A percentile compares a stretch with the other conserved stretches of the same genome.
Conservation (phyloP, 2,888 invertebrate species). For the Drosophila eohydei region DNA sequence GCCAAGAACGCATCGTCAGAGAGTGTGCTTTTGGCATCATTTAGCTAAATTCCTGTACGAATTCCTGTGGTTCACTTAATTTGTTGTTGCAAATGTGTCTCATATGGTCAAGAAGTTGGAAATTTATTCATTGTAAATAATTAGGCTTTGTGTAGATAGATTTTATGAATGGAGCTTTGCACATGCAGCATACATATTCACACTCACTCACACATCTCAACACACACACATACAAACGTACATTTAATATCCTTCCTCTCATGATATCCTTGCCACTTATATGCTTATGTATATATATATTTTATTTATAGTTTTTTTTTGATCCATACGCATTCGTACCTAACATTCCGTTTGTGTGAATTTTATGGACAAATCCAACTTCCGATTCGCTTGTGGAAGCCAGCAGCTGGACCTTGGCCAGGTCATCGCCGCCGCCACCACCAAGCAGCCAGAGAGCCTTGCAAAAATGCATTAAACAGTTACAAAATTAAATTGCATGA, state of each 20-base stretch:
- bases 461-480: constrained; percentile 29
- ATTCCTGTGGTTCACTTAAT: background rate
- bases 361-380: constrained; percentile 68
- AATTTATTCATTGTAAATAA: background rate
- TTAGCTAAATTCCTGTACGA: background rate
- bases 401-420: constrained; percentile 65
- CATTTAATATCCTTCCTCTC: constrained; percentile 13
- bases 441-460: constrained; percentile 38
- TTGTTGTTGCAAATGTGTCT: background rate
- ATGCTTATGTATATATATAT: constrained; percentile 48
- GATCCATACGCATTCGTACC: constrained; percentile 53
- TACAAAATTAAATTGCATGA: constrained; percentile 8
- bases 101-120: background rate
- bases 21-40: background rate
- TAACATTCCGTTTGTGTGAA: constrained; percentile 46
- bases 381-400: constrained; percentile 65
- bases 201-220: background rate
- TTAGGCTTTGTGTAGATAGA: background rate
- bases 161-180: background rate
- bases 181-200: background rate
- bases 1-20: background rate
- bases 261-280: constrained; percentile 39
- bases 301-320: constrained; percentile 65
- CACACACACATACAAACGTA: background rate
- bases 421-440: constrained; percentile 50